Evolutionary conservation across 2,113 vertebrate species (phyloP).

Genomic region (Crypturellus undulatus): DNA sequence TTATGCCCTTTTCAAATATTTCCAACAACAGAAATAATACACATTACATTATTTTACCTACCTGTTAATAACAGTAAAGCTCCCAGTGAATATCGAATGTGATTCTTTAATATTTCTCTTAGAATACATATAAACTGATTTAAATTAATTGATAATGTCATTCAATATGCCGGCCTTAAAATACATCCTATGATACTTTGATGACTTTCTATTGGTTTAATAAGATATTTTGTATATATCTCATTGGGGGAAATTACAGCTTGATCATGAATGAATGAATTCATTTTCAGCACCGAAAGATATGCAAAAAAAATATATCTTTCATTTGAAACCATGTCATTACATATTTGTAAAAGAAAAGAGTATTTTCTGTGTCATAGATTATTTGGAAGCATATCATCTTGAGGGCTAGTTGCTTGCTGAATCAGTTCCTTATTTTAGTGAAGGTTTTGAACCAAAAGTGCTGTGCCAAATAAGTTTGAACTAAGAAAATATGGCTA

Average conservation of each 20-base stretch:
- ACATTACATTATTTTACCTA: not conserved
- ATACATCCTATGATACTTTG: not conserved
- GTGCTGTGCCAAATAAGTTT: not conserved
- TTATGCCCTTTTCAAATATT: not conserved
- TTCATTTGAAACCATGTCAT: not conserved
- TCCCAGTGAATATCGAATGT: not conserved
- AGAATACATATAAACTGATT: not conserved
- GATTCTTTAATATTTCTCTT: not conserved
- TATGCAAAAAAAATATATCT: not conserved
- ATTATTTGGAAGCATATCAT: not conserved
- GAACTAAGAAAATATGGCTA: not conserved
- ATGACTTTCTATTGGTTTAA: not conserved
- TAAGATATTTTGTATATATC: not conserved
- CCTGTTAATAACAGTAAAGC: not conserved
- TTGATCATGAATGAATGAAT: not conserved
- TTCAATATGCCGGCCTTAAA: not conserved
- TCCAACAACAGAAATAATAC: not conserved
- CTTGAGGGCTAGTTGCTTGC: not conserved
- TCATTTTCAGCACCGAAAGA: not conserved
- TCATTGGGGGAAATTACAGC: not conserved
- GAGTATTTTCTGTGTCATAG: fast-evolving
- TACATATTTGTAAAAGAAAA: not conserved
- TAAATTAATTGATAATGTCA: not conserved
- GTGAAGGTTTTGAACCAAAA: not conserved
- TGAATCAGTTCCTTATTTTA: not conserved